A percentile compares a stretch with the other conserved stretches of the same genome.
Conservation (phyloP, 2,113 vertebrate genomes). For the Ahaetulla prasina region DNA sequence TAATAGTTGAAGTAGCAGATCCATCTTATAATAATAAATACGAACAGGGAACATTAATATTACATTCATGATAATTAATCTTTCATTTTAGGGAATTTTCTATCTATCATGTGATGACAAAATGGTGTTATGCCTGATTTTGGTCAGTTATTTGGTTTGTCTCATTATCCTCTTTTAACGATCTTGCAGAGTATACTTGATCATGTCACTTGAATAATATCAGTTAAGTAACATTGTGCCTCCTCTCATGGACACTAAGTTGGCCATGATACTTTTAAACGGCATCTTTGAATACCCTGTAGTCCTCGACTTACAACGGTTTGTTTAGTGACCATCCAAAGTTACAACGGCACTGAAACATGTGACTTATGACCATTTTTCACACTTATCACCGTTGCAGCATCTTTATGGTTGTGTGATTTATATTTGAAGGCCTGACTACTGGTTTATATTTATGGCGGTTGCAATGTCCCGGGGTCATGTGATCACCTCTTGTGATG, state of each 20-base stretch:
- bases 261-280: not conserved
- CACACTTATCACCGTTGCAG: not conserved
- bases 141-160: not conserved
- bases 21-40: not conserved
- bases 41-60: not conserved
- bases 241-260: not conserved
- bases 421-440: not conserved
- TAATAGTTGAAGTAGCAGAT: not conserved
- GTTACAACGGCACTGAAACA: not conserved
- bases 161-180: not conserved
- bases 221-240: not conserved
- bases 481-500: not conserved
- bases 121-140: not conserved
- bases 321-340: not conserved
- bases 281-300: not conserved
- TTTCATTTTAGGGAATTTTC: not conserved
- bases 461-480: not conserved
- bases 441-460: not conserved
- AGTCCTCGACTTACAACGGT: not conserved
- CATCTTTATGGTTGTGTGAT: not conserved
- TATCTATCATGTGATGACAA: not conserved
- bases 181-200: not conserved
- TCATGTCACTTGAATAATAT: not conserved
- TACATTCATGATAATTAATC: not conserved
- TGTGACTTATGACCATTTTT: not conserved